Conservation (phyloP, 2,113 vertebrate species). For the Phrynosoma platyrhinos region DNA sequence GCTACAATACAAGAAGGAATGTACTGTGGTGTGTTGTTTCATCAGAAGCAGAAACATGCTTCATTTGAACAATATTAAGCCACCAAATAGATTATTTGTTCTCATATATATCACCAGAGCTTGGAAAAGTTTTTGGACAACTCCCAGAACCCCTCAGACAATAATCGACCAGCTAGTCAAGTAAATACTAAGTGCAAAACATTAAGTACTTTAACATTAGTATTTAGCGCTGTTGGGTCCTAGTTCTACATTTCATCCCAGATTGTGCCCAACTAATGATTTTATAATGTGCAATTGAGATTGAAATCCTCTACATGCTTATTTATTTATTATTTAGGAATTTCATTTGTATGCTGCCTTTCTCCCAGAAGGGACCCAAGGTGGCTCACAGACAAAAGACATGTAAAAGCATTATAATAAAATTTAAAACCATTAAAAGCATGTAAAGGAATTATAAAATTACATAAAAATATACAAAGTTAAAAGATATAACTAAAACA, state of each 20-base stretch:
- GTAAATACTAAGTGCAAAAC: too few species aligned
- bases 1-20: slow-evolving; percentile 21
- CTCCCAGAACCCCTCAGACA: neutral
- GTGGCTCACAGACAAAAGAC: too few species aligned
- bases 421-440: too few species aligned
- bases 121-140: neutral
- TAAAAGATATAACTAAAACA: too few species aligned
- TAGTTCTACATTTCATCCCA: neutral
- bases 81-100: slow-evolving; percentile 22
- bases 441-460: too few species aligned
- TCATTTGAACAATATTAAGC: slow-evolving; percentile 23
- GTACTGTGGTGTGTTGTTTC: slow-evolving; percentile 60
- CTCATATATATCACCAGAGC: neutral
- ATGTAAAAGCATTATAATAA: too few species aligned
- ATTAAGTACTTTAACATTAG: too few species aligned
- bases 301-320: neutral
- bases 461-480: too few species aligned
- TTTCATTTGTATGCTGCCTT: too few species aligned
- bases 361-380: too few species aligned
- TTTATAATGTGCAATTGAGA: neutral
- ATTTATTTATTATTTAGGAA: too few species aligned
- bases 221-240: neutral
- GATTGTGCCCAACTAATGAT: neutral
- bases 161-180: neutral
- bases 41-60: slow-evolving; percentile 52